Conservation (phyloP, 2,888 invertebrate species). For the Eumerus sabulonum region DNA sequence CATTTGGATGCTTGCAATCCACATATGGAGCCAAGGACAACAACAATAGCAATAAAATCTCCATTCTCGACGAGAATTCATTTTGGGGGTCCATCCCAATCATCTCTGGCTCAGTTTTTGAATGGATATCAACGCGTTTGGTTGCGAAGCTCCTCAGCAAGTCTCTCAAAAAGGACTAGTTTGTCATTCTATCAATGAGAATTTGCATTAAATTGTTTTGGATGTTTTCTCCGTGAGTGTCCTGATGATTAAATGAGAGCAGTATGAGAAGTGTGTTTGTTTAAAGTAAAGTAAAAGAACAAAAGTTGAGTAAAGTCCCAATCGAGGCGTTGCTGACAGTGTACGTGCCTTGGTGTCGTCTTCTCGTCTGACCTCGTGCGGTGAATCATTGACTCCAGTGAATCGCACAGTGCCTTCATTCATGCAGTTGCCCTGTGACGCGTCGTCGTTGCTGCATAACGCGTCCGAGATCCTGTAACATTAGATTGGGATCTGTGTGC, state of each 20-base stretch:
- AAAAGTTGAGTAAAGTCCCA: constrained; percentile 44
- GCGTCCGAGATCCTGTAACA: constrained; percentile 26
- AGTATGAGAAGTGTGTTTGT: background rate
- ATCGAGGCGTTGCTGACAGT: background rate
- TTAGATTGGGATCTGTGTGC: constrained; percentile 13
- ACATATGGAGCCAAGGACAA: constrained; percentile 22
- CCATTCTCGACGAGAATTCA: constrained; percentile 53
- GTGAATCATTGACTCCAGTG: constrained; percentile 67
- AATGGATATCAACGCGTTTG: constrained; percentile 58
- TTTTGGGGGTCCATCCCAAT: constrained; percentile 28
- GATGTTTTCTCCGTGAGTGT: constrained; percentile 37
- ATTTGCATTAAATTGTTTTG: constrained; percentile 12
- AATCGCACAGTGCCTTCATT: constrained; percentile 64
- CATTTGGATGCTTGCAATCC: constrained; percentile 55
- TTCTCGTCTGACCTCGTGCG: constrained; percentile 65
- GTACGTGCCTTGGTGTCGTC: constrained; percentile 28
- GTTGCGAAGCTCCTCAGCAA: constrained; percentile 24
- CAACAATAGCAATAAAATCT: background rate
- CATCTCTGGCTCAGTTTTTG: constrained; percentile 49
- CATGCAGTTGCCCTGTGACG: constrained; percentile 64
- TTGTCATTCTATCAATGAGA: background rate
- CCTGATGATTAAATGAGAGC: constrained; percentile 1
- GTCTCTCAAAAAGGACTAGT: too few species aligned
- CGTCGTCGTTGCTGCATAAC: constrained; percentile 56
- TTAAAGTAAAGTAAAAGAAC: constrained; percentile 2